Base-by-base conservation (phyloP, 2,797 vertebrate genomes). In the Megaceryle alcyon region DNA sequence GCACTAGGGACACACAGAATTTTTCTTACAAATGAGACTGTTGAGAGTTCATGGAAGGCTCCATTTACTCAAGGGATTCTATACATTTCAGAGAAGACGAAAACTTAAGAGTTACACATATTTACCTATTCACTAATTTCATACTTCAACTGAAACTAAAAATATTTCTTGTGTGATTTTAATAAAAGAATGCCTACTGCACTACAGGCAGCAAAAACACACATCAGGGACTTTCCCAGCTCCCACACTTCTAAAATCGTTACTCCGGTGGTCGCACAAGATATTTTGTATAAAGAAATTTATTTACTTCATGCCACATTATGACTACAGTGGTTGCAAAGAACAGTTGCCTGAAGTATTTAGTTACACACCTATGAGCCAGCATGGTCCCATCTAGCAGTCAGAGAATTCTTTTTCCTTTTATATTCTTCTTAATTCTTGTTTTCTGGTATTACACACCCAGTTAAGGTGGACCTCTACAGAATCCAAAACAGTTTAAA, bases 401-500 rank as follows among this genome's bases (percentile, higher is more conserved):
- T 41, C 12, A 61, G 37, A 81, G 51, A 87, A 84, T 83, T 60
- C 26, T 70, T 57, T 59, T 16, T 81, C 43, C 25, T 87, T 82
- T 87, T 77, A 92, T 66, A 70, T 43, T 68, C 48, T 71, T 65
- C 79, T 87, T 84, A 81, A 90, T 91, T 91, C 91, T 70, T 94
- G 71, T 90, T 84, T 91, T 49, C 82, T 39, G 79, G 28, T 53
- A 41, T 81, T 93, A 87, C 19, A 64, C 44, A 82, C 29, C 66
- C 57, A 85, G 79, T 90, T 90, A 87, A 48, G 9, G 23, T 56
- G 59, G 76, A 87, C 39, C 29, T 65, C 53, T 33, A 31, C 41
- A 54, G 80, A 72, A 89, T 56, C 57, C 79, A 43, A 82, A 87
- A 56, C 17, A 64, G 29, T 41, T 82, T 71, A 73, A 73, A 65